These are phyloP conservation scores for Bucco capensis DNA, from an alignment of 2,113 vertebrate species.

Conservation along the genomic window DNA sequence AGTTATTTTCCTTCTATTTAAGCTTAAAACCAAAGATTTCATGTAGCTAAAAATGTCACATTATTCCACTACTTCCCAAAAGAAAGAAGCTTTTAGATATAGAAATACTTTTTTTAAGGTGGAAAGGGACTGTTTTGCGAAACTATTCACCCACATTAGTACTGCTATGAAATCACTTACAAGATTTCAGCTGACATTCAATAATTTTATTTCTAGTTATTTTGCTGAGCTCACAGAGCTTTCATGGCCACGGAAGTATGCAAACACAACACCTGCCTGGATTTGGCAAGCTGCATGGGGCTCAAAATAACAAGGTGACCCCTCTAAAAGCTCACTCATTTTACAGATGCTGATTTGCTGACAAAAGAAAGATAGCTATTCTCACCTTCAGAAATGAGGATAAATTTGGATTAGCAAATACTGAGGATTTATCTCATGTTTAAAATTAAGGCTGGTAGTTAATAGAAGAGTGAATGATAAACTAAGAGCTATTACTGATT, in stretches of 20 bases:
- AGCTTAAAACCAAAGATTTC: background rate
- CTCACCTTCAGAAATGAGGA: background rate
- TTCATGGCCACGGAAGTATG: background rate
- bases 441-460: background rate
- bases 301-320: background rate
- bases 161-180: background rate
- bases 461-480: background rate
- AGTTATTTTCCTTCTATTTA: background rate
- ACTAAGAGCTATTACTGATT: constrained; percentile 2
- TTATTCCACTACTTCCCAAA: background rate
- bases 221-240: background rate
- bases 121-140: background rate
- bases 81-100: background rate
- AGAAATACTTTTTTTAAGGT: background rate
- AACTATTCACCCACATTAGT: background rate
- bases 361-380: background rate
- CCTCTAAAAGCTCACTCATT: background rate
- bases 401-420: background rate
- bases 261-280: constrained; percentile 23
- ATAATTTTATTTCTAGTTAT: constrained; percentile 25
- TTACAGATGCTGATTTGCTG: background rate
- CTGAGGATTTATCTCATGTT: background rate
- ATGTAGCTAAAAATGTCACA: background rate
- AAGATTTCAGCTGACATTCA: constrained; percentile 23
- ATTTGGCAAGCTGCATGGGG: background rate